These are phyloP conservation scores for Plodia interpunctella DNA, from an alignment of 1,140 invertebrate species.

Conservation along the genomic window DNA sequence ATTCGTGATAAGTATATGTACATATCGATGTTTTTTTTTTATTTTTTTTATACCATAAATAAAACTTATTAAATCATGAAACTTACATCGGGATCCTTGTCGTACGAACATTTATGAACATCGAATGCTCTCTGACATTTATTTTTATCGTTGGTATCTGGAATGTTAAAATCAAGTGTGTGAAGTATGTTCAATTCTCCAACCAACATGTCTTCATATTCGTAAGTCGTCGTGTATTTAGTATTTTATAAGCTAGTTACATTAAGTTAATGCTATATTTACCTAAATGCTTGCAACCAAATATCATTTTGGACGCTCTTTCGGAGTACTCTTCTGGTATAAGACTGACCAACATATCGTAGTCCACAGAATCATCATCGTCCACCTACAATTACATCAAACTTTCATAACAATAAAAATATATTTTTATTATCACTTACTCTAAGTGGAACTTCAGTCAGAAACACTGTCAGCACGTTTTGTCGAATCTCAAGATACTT, in stretches of 20 bases:
- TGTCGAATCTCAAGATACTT: too few relatives aligned
- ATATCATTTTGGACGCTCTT: constrained; percentile 58
- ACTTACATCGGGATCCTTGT: constrained; percentile 61
- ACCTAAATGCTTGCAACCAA: constrained; percentile 64
- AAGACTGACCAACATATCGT: constrained; percentile 71
- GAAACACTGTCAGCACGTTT: too few relatives aligned
- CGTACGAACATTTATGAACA: constrained; percentile 63
- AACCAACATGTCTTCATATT: too few relatives aligned
- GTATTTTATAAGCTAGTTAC: background rate
- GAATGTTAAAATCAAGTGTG: constrained; percentile 15
- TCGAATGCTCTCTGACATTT: constrained; percentile 65
- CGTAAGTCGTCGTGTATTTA: too few relatives aligned
- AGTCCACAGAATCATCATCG: constrained; percentile 64
- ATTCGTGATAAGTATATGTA: too few relatives aligned
- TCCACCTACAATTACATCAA: constrained; percentile 42
- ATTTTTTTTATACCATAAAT: too few relatives aligned
- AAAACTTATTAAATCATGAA: constrained; percentile 12
- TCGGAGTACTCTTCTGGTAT: constrained; percentile 69
- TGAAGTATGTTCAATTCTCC: too few relatives aligned
- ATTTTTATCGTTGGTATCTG: constrained; percentile 57
- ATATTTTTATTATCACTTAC: too few relatives aligned
- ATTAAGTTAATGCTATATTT: constrained; percentile 5
- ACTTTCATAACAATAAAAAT: background rate
- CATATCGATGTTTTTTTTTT: too few relatives aligned
- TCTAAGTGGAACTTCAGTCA: too few relatives aligned